Conservation (phyloP, 2,797 vertebrate species). For the Pachyuromys duprasi region DNA sequence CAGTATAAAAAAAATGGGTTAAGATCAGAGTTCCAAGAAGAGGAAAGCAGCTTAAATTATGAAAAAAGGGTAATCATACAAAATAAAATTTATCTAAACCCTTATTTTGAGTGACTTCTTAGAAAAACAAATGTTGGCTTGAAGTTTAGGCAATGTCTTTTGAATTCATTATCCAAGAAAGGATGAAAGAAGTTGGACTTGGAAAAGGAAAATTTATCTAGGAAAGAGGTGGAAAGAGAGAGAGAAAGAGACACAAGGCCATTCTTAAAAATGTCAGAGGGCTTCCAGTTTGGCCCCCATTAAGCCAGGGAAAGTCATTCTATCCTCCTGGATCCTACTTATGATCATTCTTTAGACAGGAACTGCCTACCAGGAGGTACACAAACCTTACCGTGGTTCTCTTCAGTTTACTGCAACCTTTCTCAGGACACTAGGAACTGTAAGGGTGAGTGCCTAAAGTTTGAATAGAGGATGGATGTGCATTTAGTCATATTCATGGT, state of each 20-base stretch:
- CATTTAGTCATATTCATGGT: neutral
- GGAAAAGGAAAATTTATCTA: neutral
- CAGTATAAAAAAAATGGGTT: neutral
- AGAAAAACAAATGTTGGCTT: neutral
- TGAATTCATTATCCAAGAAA: neutral
- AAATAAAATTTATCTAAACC: neutral
- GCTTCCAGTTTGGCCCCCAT: neutral
- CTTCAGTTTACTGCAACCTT: neutral
- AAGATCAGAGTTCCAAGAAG: neutral
- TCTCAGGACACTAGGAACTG: neutral
- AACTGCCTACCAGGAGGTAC: too few species aligned
- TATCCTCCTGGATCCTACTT: accelerated
- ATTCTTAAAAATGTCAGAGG: accelerated
- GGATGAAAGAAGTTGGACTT: neutral
- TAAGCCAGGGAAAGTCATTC: neutral
- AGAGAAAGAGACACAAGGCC: accelerated
- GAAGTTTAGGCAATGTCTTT: neutral
- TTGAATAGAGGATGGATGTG: neutral
- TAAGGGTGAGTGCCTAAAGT: neutral
- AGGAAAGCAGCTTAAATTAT: neutral
- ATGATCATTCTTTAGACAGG: neutral
- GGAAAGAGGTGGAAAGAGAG: neutral
- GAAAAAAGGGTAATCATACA: neutral
- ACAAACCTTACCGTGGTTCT: neutral
- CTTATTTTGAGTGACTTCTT: neutral